phyloP scores from a whole-genome alignment of 2,797 vertebrate genomes.

The Chlorospingus flavigularis region DNA sequence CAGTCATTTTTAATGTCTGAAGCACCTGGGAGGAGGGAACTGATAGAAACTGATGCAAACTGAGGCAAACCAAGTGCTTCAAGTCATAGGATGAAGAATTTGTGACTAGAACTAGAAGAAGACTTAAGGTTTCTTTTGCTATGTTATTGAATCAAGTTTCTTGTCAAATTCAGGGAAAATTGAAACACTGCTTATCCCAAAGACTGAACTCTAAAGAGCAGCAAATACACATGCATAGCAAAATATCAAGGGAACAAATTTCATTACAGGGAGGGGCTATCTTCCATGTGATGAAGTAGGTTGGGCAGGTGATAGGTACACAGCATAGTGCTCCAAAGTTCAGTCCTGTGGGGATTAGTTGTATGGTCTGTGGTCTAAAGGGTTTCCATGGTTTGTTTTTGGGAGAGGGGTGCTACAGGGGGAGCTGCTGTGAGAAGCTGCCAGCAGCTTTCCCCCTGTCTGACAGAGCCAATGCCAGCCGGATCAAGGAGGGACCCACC shows the following conservation, averaged over 20 bases:
- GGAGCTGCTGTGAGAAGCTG: background rate
- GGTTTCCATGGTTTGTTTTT: background rate
- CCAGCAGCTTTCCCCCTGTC: background rate
- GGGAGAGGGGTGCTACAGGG: background rate
- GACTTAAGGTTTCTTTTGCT: background rate
- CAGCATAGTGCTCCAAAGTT: background rate
- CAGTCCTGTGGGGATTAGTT: background rate
- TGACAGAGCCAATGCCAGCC: background rate
- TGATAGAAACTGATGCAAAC: background rate
- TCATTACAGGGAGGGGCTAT: background rate
- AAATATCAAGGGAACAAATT: background rate
- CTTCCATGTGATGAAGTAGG: background rate
- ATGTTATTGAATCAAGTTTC: background rate
- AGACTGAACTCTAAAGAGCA: background rate
- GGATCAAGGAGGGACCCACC: accelerated
- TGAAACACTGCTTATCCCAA: background rate
- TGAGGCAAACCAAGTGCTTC: background rate
- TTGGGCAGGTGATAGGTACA: background rate
- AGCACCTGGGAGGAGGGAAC: background rate
- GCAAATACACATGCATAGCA: background rate
- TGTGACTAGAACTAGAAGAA: background rate
- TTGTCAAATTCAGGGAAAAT: background rate
- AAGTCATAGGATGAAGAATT: background rate
- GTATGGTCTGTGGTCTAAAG: accelerated
- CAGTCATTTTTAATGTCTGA: background rate